Conservation (phyloP, 53 echinoderm and acorn worm genomes). For the Mesocentrotus franciscanus region DNA sequence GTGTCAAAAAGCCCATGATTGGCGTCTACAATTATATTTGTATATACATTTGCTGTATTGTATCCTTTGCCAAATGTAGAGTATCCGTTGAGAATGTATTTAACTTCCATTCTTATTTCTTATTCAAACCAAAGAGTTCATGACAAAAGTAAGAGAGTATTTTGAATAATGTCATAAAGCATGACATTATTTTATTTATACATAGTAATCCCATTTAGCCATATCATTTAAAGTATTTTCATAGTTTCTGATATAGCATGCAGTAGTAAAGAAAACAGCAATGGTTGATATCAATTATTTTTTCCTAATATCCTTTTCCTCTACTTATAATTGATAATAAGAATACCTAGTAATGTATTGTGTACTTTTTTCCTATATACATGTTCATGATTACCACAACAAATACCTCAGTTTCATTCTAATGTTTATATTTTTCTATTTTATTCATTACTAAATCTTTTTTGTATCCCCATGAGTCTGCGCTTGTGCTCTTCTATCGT, state of each 20-base stretch:
- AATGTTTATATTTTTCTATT: conserved; percentile 35
- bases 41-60: not conserved
- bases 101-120: conserved; percentile 1
- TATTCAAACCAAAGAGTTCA: not conserved
- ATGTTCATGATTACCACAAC: not conserved
- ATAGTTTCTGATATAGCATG: not conserved
- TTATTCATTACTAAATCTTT: not conserved
- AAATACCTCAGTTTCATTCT: conserved; percentile 8
- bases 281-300: not conserved
- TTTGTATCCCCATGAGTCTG: not conserved
- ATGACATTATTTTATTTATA: no score
- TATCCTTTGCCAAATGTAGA: not conserved
- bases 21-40: not conserved
- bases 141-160: not conserved
- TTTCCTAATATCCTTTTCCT: not conserved
- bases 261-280: not conserved
- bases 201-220: not conserved
- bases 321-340: not conserved
- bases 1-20: not conserved
- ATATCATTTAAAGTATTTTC: not conserved
- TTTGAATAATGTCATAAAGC: not conserved
- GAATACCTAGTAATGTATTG: not conserved
- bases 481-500: not conserved
- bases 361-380: not conserved
- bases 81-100: not conserved